These are phyloP conservation scores for Leptodactylus fallax DNA, from an alignment of 2,797 vertebrate genomes.

Conservation along the genomic window DNA sequence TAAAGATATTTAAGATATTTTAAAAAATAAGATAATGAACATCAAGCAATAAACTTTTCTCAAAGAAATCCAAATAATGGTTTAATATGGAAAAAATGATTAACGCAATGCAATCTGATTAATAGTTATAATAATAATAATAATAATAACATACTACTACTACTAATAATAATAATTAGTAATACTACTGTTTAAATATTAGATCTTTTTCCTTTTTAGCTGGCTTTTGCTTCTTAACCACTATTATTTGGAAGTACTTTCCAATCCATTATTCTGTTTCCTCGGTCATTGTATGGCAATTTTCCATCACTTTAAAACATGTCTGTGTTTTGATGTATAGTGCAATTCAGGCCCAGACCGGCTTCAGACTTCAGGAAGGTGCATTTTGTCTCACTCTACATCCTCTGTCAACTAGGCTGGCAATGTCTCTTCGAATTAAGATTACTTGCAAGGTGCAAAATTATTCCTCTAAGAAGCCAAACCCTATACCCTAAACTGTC, in stretches of 20 bases:
- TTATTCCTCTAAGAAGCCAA: constrained; percentile 42
- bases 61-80: no score
- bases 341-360: background rate
- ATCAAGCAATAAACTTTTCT: no score
- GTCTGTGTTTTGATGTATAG: constrained; percentile 20
- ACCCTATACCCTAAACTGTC: constrained; percentile 28
- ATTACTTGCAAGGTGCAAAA: constrained; percentile 40
- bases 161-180: background rate
- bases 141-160: background rate
- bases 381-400: constrained; percentile 37
- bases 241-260: background rate
- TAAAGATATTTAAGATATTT: no score
- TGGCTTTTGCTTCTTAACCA: background rate
- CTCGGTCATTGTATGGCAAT: background rate
- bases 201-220: background rate
- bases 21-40: no score
- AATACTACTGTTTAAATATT: no score
- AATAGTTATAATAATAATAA: background rate
- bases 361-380: constrained; percentile 1
- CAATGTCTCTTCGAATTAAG: constrained; percentile 30
- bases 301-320: constrained; percentile 30
- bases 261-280: background rate
- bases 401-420: constrained; percentile 25
- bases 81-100: no score
- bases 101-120: no score